Evolutionary conservation across 2,888 invertebrate species (phyloP).

Genomic region (Tenthredo mesomela): DNA sequence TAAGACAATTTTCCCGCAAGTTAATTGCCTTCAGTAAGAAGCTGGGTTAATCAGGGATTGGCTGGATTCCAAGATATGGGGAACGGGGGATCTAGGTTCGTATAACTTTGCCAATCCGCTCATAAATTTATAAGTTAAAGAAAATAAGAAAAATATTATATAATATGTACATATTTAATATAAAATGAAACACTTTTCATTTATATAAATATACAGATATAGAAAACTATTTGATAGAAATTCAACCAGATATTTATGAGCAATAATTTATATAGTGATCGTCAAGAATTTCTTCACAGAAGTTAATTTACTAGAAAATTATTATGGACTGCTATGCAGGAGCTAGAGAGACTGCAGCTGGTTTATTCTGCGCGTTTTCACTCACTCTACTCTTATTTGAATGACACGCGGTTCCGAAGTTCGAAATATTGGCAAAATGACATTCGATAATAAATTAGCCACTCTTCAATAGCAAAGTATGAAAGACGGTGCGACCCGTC

Average conservation of each 20-base stretch:
- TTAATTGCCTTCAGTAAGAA: slow-evolving; percentile 44
- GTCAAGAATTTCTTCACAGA: background rate
- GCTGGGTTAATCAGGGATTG: slow-evolving; percentile 40
- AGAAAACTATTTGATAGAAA: background rate
- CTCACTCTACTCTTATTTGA: background rate
- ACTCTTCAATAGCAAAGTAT: slow-evolving; percentile 38
- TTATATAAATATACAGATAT: too few relatives aligned
- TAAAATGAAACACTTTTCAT: background rate
- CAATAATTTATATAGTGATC: background rate
- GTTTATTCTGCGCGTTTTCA: background rate
- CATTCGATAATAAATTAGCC: slow-evolving; percentile 52
- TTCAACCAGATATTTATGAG: background rate
- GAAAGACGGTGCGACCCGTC: slow-evolving; percentile 49
- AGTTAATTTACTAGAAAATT: background rate
- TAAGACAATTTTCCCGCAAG: slow-evolving; percentile 35
- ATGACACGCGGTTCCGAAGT: slow-evolving; percentile 30
- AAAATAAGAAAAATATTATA: background rate
- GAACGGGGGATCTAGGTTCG: background rate
- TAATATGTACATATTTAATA: too few relatives aligned
- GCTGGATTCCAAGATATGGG: slow-evolving; percentile 16
- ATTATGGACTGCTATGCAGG: too few relatives aligned
- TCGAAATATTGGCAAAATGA: slow-evolving; percentile 39
- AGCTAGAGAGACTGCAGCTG: background rate
- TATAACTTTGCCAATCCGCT: slow-evolving; percentile 16
- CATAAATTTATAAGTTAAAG: background rate